Base-by-base conservation (phyloP, 2,888 invertebrate genomes). In the Perdita meconis region DNA sequence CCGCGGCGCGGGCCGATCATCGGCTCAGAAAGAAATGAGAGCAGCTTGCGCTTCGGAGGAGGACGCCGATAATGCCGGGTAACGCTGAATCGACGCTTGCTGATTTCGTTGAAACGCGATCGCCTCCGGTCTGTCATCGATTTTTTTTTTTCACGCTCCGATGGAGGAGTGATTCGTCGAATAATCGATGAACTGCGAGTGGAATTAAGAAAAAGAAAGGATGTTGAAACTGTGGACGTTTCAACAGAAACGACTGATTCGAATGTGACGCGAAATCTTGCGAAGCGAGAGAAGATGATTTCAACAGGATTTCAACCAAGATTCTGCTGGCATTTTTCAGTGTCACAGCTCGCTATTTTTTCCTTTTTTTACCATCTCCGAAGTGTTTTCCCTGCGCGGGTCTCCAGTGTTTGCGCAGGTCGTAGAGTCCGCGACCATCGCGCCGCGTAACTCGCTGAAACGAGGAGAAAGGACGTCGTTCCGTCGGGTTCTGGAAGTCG, bases 11-110 rank as follows among this genome's bases (percentile, higher is more conserved):
- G 16, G 16, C 63, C 50, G 47, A 57, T 57, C 24, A 34, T 1
- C 34, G 47, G 19, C 10, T n/a, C 16, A 36, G 53, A 70, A 55
- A 65, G 66, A 55, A 65, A 67, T 19, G 68, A 34, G 68, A 16
- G 56, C 16, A 40, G 50, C 19, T 71, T 67, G 50, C n/a, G 38
- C 38, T 22, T 22, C 40, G 34, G 8, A 16, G 53, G 36, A 40
- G 36, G 63, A n/a, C 30, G 6, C 2, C 30, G 30, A 30, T 30
- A 30, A 30, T 30, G n/a, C 36, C 13, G 34, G 50, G 30, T 61
- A 61, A 61, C 22, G 50, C 24, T n/a, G 36, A n/a, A 1, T 26
- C 42, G 26, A 42, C 44, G n/a, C n/a, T n/a, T n/a, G n/a, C n/a
- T n/a, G n/a, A n/a, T n/a, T n/a, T n/a, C n/a, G n/a, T n/a, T n/a